Evolutionary conservation across 1,140 invertebrate species (phyloP).

Genomic region (Callitettix versicolor): DNA sequence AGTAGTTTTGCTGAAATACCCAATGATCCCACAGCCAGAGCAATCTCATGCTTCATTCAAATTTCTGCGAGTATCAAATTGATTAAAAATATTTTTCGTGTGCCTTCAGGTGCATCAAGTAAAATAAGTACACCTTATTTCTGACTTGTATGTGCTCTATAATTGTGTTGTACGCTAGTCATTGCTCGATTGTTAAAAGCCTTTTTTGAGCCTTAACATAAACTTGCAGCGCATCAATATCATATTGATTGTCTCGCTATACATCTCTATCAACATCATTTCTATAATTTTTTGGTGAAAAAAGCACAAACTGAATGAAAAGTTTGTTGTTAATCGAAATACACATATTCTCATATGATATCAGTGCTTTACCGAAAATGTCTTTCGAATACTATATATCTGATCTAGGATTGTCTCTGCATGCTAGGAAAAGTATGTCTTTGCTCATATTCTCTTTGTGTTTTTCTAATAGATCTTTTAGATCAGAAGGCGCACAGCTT

Average conservation of each 20-base stretch:
- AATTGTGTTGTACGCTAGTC: constrained; percentile 20
- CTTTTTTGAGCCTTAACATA: neutral
- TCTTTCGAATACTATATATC: neutral
- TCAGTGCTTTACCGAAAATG: constrained; percentile 16
- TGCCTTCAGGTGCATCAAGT: constrained; percentile 7
- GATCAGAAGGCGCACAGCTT: neutral
- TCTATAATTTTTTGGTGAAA: constrained; percentile 14
- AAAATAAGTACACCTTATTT: constrained; percentile 20
- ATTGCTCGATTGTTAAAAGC: neutral
- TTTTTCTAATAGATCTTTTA: constrained; percentile 18
- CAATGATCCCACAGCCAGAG: constrained; percentile 31
- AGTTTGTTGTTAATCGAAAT: constrained; percentile 16
- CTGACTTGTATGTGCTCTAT: constrained; percentile 13
- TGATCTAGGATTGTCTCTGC: neutral
- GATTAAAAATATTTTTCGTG: constrained; percentile 5
- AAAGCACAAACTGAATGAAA: constrained; percentile 14
- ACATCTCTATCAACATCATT: constrained; percentile 7
- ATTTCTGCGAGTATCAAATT: too few species aligned
- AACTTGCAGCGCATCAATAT: constrained; percentile 7
- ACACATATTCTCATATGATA: constrained; percentile 16
- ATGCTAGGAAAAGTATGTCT: constrained; percentile 13
- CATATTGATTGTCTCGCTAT: constrained; percentile 1
- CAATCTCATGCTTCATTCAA: constrained; percentile 17
- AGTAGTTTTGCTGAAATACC: constrained; percentile 34
- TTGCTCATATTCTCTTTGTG: constrained; percentile 18